Percentiles rank a stretch among this genome's conserved stretches.
Evolutionary conservation across 2,113 vertebrate species (phyloP).

Genomic region (Clarias magur): DNA sequence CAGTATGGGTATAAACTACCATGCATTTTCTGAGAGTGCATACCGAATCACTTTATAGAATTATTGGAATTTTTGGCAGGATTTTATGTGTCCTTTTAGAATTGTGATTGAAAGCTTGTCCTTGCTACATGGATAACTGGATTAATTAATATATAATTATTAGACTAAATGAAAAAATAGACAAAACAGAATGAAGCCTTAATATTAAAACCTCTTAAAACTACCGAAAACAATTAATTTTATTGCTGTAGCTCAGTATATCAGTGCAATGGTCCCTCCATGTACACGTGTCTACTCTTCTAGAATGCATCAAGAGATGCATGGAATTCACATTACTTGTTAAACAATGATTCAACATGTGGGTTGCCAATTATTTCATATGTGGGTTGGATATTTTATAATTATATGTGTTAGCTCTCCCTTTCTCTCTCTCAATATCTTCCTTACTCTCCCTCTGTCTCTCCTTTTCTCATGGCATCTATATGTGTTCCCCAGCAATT

Average conservation of each 20-base stretch:
- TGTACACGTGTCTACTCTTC: neutral
- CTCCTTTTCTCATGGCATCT: neutral
- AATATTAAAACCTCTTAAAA: constrained; percentile 7
- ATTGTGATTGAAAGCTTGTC: neutral
- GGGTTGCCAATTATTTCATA: constrained; percentile 46
- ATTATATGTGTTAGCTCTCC: constrained; percentile 44
- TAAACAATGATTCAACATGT: constrained; percentile 58
- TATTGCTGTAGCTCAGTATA: constrained; percentile 11
- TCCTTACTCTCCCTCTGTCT: neutral
- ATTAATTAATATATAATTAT: constrained; percentile 15
- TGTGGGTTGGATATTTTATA: constrained; percentile 56
- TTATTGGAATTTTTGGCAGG: neutral
- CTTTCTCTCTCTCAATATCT: neutral
- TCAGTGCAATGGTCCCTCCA: constrained; percentile 2
- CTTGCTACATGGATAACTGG: constrained; percentile 30
- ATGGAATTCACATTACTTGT: constrained; percentile 52
- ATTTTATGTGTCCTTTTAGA: neutral
- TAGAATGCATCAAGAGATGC: constrained; percentile 43
- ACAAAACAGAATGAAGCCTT: constrained; percentile 25
- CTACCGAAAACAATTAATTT: neutral
- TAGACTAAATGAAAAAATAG: constrained; percentile 24
- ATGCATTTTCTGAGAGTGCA: too few species aligned
- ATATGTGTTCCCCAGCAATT: constrained; percentile 50
- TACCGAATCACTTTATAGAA: neutral
- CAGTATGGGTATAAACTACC: constrained; percentile 28